phyloP scores from a whole-genome alignment of 1,140 invertebrate genomes.

The Cherax quadricarinatus region DNA sequence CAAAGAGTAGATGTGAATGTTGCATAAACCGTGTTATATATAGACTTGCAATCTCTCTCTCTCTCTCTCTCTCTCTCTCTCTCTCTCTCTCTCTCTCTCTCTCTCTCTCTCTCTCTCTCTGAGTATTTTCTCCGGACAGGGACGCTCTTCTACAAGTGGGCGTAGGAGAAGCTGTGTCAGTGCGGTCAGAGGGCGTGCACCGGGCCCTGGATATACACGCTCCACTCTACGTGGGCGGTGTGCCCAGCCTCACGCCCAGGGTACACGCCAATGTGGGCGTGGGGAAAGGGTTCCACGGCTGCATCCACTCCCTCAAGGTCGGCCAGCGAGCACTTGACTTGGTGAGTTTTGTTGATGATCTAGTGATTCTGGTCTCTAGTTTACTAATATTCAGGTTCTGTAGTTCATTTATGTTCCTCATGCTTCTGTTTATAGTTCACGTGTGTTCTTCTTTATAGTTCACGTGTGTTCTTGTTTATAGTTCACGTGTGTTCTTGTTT shows the following conservation, averaged over 20 bases:
- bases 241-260: constrained; percentile 84
- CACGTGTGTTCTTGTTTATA: no score
- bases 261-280: constrained; percentile 91
- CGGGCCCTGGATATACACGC: constrained; percentile 89
- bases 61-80: background rate
- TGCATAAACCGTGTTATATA: no score
- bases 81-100: constrained; percentile 21
- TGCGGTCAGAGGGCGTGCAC: constrained; percentile 86
- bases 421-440: no score
- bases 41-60: no score
- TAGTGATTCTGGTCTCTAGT: no score
- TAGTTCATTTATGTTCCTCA: no score
- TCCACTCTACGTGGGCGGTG: constrained; percentile 88
- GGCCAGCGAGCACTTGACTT: constrained; percentile 81
- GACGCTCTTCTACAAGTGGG: constrained; percentile 91
- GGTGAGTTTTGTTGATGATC: constrained; percentile 31
- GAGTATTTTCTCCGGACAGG: constrained; percentile 76
- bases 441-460: no score
- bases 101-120: constrained; percentile 41
- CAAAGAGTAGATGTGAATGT: no score
- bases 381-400: no score
- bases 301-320: constrained; percentile 87
- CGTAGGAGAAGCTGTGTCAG: constrained; percentile 86
- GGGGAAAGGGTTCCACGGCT: constrained; percentile 87
- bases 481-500: no score